Conservation (phyloP, 2,797 vertebrate genomes). For the Remorina albescens region DNA sequence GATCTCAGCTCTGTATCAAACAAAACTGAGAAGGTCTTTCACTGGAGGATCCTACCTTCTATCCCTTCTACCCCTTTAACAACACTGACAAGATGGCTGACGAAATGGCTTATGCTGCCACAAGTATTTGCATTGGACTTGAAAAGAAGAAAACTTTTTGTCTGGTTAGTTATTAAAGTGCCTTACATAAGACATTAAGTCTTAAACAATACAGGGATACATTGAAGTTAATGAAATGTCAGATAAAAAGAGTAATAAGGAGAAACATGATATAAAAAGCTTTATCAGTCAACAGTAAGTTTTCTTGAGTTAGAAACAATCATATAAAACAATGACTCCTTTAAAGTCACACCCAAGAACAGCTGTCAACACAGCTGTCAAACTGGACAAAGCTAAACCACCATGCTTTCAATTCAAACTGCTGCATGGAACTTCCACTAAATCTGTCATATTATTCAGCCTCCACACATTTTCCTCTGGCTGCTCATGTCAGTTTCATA, state of each 20-base stretch:
- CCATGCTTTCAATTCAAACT: neutral
- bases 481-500: conserved; percentile 1
- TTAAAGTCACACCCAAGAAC: neutral
- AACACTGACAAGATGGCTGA: neutral
- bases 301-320: neutral
- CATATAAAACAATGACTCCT: neutral
- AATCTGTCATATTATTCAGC: conserved; percentile 3
- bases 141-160: neutral
- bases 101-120: neutral
- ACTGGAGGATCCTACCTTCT: neutral
- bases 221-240: neutral
- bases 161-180: neutral
- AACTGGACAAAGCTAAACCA: neutral
- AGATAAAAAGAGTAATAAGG: neutral
- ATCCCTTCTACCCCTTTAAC: neutral
- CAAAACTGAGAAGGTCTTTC: conserved; percentile 5
- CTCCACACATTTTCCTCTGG: neutral
- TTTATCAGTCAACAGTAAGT: neutral
- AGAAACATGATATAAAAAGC: neutral
- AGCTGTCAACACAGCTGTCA: neutral
- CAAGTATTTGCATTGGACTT: neutral
- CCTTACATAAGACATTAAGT: neutral
- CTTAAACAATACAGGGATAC: neutral
- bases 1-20: neutral
- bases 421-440: neutral